Evolutionary conservation across 2,888 invertebrate genomes (phyloP), one percentile per base, ranked within the genome.

Genomic region (Deilephila porcellus): DNA sequence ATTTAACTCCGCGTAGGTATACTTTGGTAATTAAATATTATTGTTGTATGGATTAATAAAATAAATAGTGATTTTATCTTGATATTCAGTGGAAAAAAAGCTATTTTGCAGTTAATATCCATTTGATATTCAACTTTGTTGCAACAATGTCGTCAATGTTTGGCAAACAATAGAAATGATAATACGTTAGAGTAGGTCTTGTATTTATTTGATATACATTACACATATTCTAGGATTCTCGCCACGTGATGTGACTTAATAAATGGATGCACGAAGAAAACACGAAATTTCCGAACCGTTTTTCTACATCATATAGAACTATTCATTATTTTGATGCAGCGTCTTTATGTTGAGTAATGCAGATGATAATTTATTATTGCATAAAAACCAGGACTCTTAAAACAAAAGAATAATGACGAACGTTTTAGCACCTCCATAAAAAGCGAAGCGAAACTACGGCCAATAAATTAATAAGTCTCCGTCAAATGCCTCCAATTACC

Each of bases 401-500:
- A 85, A 87, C 85, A 87, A 87, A 85, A 86, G 83, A 82, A 80
- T 77, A 85, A 78, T 81, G 79, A 75, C 83, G 85, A 85, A 87
- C 91, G 86, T 93, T 94, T 93, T 93, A 93, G 93, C 93, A 92
- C 91, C 88, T 90, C 90, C 86, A 93, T 93, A 94, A 93, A 93
- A 93, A 91, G 86, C 85, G 82, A 87, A 85, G 87, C 89, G 85
- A 90, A 91, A 91, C 91, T 89, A 88, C 86, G 87, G 86, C 86
- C 91, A 92, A 94, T 94, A 94, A 94, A 94, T 93, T 93, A 93
- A 94, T 94, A 93, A 94, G 88, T 93, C 93, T 93, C 91, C 91
- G 93, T 91, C 90, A 91, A 93, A 90, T 92, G 86, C 91, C 91
- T 89, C 90, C 93, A 93, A 94, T 94, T 92, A 94, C 90, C 77